phyloP scores from a whole-genome alignment of 2,113 vertebrate species.

The Melierax canorus region DNA sequence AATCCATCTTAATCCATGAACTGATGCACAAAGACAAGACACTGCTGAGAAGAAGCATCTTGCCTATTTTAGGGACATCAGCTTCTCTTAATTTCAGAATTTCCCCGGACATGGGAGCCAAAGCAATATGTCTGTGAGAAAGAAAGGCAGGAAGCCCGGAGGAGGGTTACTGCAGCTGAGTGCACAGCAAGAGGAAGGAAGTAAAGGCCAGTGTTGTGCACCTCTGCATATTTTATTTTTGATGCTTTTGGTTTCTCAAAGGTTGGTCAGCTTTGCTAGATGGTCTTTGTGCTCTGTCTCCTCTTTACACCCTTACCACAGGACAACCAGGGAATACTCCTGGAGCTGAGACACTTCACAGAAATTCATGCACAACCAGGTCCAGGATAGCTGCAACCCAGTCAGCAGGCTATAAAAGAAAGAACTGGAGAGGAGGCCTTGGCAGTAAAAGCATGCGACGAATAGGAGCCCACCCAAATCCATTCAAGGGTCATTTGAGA shows the following conservation, averaged over 20 bases:
- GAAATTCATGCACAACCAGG: background rate
- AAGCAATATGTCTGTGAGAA: background rate
- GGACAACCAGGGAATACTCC: background rate
- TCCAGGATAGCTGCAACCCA: background rate
- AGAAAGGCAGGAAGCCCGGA: background rate
- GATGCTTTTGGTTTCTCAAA: background rate
- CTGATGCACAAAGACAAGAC: background rate
- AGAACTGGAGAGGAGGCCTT: background rate
- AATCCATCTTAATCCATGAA: background rate
- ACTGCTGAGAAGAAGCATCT: background rate
- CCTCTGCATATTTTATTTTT: background rate
- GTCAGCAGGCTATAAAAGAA: background rate
- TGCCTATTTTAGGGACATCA: background rate
- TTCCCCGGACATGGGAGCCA: background rate
- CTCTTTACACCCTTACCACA: background rate
- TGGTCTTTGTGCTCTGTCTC: background rate
- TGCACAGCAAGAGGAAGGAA: background rate
- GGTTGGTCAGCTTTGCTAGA: background rate
- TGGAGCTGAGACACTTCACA: background rate
- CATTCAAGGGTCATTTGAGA: background rate
- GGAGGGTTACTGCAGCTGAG: background rate
- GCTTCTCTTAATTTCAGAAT: background rate
- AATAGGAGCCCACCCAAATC: background rate
- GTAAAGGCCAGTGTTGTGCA: background rate
- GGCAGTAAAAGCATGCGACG: background rate